Percentiles rank a stretch among this genome's conserved stretches.
Conservation (phyloP, 2,113 vertebrate genomes). For the Sander lucioperca region DNA sequence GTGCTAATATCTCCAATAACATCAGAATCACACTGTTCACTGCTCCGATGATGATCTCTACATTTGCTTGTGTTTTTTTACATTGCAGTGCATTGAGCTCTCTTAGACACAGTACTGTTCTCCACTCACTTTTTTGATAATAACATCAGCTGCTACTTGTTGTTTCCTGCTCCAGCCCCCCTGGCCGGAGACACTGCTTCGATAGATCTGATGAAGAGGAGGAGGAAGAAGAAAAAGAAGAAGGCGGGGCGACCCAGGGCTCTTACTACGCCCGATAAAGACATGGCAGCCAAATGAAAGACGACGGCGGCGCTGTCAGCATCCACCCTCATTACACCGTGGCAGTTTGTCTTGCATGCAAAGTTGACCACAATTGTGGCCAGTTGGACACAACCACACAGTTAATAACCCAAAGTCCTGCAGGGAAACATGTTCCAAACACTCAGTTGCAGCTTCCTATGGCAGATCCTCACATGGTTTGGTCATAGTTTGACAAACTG, state of each 20-base stretch:
- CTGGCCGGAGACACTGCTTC: conserved; percentile 84
- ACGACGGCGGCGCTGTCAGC: conserved; percentile 75
- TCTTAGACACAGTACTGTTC: not conserved
- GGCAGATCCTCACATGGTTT: conserved; percentile 4
- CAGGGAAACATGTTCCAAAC: conserved; percentile 16
- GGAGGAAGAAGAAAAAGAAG: conserved; percentile 87
- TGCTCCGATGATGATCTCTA: not conserved
- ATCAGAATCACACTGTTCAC: not conserved
- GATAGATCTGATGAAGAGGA: conserved; percentile 91
- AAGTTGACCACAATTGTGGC: conserved; percentile 7
- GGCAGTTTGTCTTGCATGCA: conserved; percentile 52
- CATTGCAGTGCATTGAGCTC: not conserved
- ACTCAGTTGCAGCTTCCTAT: conserved; percentile 10
- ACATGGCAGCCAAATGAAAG: conserved; percentile 83
- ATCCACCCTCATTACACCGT: conserved; percentile 4
- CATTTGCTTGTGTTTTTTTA: not conserved
- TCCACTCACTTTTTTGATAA: not conserved
- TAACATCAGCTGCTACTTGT: conserved; percentile 6
- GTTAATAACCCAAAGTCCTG: conserved; percentile 9
- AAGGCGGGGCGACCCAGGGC: conserved; percentile 77
- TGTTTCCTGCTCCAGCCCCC: conserved; percentile 84
- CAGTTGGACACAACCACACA: conserved; percentile 14
- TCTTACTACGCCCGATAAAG: conserved; percentile 79
- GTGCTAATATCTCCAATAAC: not conserved
- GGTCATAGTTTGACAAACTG: not conserved